Base-by-base conservation (phyloP, 2,888 invertebrate species). In the Mechanitis messenoides region DNA sequence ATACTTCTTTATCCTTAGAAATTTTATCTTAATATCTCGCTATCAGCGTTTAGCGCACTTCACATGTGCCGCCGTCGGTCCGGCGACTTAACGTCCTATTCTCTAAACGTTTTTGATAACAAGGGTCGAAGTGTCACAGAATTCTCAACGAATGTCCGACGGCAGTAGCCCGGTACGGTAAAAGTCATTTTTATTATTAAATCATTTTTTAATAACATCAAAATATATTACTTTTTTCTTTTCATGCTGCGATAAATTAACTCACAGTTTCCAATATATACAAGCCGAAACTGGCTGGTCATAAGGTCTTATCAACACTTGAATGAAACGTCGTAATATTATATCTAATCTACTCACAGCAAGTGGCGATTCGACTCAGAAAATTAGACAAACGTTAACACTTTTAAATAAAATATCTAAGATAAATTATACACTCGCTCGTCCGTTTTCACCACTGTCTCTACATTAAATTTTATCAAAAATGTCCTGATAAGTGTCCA, bases 21-120 rank as follows among this genome's bases (percentile, higher is more conserved):
- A 80, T 80, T 82, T 86, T 86, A 85, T 87, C 85, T 84, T 69
- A 76, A 75, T 83, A 79, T 79, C 74, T 80, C 69, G 69, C 68
- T 84, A 82, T 86, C 83, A 84, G 85, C 82, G 79, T 74, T 78
- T 77, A 79, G 76, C 71, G 79, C 85, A 89, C 88, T 87, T 87
- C 87, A 90, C 87, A 83, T 77, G 77, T 76, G 79, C 89, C 89
- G 88, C 85, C 89, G 88, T 71, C 87, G 83, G 86, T 82, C 84
- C 85, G 82, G 82, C 85, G 81, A 76, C 80, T 85, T 87, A 87
- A 87, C 85, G 82, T 78, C 75, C 76, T 78, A 72, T 77, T 79
- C 74, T 79, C 79, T 81, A 81, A 84, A 79, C 72, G 77, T 76
- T 81, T 79, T 74, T 78, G 87, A 87, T 87, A 88, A 84, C 74